Evolutionary conservation across 2,797 vertebrate species (phyloP), one percentile per base, ranked within the genome.

Genomic region (Urosaurus nigricauda): DNA sequence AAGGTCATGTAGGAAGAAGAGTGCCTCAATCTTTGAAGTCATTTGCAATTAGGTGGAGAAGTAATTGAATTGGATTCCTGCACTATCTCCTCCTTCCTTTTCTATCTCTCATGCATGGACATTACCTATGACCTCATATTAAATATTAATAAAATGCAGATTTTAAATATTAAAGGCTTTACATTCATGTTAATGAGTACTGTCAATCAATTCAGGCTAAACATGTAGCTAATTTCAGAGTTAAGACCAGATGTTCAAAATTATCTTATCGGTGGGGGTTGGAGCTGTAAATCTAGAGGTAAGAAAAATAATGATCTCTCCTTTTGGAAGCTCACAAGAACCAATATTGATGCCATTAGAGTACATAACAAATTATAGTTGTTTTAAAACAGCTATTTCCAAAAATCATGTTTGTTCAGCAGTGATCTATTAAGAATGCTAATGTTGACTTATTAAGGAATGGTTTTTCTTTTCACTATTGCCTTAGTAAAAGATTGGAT

Each of bases 131-230:
- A 96, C 96, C 95, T 91, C 90, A 86, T 80, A 95, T 95, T 94
- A 95, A 94, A 95, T 95, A 95, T 95, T 95, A 95, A 95, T 96
- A 93, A 95, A 96, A 95, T 95, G 92, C 95, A 95, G 94, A 94
- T 94, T 95, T 95, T 94, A 96, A 95, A 96, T 95, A 96, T 95
- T 96, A 94, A 96, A 96, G 9, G 94, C 94, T 96, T 95, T 95
- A 95, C 94, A 91, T 95, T 95, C 94, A 87, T 93, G 94, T 95
- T 96, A 96, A 96, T 96, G 95, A 94, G 92, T 95, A 95, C 95
- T 96, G 95, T 95, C 95, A 95, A 92, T 95, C 94, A 94, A 90
- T 90, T 92, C 84, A 93, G 92, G 89, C 94, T 94, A 96, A 89
- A 95, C 95, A 93, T 94, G 94, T 94, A 94, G 92, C 93, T 95